Evolutionary conservation across 2,113 vertebrate species (phyloP).

Genomic region (Oreocharis arfaki): DNA sequence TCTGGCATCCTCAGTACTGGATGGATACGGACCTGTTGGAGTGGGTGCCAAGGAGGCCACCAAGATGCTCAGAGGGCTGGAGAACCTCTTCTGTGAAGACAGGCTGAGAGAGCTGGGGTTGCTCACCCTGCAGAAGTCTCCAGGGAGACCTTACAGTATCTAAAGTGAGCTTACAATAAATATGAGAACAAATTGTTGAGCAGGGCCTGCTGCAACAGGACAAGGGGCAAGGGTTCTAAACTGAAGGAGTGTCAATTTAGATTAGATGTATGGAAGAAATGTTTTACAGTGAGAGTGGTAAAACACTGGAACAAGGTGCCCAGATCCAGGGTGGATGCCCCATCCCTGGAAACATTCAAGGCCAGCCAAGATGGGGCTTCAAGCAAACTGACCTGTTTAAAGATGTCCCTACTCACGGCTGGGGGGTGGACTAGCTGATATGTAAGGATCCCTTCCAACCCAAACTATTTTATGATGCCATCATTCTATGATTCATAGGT

Average conservation of each 20-base stretch:
- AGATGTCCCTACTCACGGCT: background rate
- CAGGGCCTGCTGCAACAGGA: background rate
- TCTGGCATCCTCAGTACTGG: background rate
- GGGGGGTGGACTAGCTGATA: background rate
- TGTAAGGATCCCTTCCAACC: background rate
- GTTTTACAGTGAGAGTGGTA: background rate
- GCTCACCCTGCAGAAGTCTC: background rate
- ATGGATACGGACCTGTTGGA: background rate
- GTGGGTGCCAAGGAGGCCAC: background rate
- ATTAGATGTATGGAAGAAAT: background rate
- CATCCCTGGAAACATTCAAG: background rate
- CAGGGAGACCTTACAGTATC: background rate
- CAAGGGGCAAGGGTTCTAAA: background rate
- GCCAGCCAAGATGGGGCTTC: background rate
- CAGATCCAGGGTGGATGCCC: background rate
- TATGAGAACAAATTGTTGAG: background rate
- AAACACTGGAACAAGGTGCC: background rate
- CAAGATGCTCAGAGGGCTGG: background rate
- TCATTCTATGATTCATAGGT: background rate
- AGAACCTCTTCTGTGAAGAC: background rate
- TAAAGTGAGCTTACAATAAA: background rate
- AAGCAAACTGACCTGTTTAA: background rate
- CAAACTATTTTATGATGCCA: background rate
- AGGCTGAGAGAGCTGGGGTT: background rate
- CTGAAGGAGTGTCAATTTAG: rapidly evolving